phyloP scores from a whole-genome alignment of 64 coral and sea anemone species.

The Pocillopora damicornis region DNA sequence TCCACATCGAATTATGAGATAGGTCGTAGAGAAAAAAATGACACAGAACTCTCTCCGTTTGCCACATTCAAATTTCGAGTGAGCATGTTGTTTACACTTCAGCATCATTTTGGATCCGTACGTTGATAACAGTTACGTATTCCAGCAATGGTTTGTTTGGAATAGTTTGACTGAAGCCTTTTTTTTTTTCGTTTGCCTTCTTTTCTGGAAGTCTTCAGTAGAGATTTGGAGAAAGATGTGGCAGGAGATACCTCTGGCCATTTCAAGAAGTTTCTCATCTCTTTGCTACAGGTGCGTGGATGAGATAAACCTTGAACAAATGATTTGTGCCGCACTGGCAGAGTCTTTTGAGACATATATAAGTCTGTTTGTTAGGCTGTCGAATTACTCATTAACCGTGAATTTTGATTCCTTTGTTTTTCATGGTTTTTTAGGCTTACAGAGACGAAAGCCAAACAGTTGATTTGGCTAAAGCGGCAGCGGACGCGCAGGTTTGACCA shows the following conservation, averaged over 20 bases:
- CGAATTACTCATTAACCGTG: not conserved
- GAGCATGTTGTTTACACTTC: too few species aligned
- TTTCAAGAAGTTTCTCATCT: slow-evolving; percentile 95
- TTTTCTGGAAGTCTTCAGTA: slow-evolving; percentile 31
- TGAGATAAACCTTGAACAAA: too few species aligned
- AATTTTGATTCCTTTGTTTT: not conserved
- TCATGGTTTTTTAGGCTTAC: slow-evolving; percentile 48
- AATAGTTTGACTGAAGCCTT: too few species aligned
- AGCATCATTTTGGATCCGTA: too few species aligned
- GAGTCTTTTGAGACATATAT: too few species aligned
- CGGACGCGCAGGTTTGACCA: slow-evolving; percentile 66
- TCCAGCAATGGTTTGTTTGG: not conserved
- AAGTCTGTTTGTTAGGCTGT: not conserved
- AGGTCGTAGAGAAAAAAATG: too few species aligned
- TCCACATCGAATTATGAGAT: too few species aligned
- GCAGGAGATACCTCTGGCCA: slow-evolving; percentile 86
- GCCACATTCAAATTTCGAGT: too few species aligned
- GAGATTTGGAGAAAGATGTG: slow-evolving; percentile 79
- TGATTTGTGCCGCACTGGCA: too few species aligned
- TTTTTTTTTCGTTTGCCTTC: not conserved
- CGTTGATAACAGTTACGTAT: too few species aligned
- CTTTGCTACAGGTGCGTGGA: slow-evolving; percentile 72
- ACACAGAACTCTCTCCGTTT: too few species aligned
- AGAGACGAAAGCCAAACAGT: slow-evolving; percentile 77
- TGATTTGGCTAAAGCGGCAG: slow-evolving; percentile 62